A percentile compares a stretch with the other conserved stretches of the same genome.
These are phyloP conservation scores for Artemia sinica DNA, from an alignment of 2,888 invertebrate genomes.

Conservation along the genomic window DNA sequence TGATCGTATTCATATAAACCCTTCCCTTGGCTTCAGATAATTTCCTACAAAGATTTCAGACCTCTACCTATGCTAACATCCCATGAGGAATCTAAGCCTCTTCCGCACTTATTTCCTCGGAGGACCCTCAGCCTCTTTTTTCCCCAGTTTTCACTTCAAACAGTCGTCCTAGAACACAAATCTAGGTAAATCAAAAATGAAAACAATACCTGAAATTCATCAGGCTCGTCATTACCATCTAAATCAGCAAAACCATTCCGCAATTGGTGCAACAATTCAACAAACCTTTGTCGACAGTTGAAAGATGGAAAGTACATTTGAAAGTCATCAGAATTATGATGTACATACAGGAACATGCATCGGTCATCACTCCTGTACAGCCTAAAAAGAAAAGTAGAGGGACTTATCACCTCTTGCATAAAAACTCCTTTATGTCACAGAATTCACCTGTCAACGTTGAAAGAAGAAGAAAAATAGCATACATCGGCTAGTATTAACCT, in stretches of 20 bases:
- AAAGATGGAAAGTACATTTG: constrained; percentile 92
- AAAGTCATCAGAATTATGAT: constrained; percentile 95
- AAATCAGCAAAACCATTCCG: constrained; percentile 34
- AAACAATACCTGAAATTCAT: background rate
- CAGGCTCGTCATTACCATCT: constrained; percentile 1
- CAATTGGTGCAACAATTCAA: constrained; percentile 65
- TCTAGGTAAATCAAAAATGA: too few relatives aligned
- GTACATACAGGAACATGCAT: constrained; percentile 88
- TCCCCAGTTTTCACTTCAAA: too few relatives aligned
- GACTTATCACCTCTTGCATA: background rate
- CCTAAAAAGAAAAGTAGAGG: constrained; percentile 36
- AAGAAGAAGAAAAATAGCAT: constrained; percentile 17
- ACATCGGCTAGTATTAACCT: too few relatives aligned
- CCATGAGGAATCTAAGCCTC: too few relatives aligned
- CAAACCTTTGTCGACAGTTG: constrained; percentile 60
- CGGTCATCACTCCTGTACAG: constrained; percentile 88
- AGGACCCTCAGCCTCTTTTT: too few relatives aligned
- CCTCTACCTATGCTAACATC: too few relatives aligned
- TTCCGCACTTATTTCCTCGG: too few relatives aligned
- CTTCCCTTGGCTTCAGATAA: too few relatives aligned
- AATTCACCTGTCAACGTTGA: constrained; percentile 13
- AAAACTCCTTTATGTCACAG: background rate
- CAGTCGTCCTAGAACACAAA: too few relatives aligned
- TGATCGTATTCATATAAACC: too few relatives aligned
- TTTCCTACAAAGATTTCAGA: too few relatives aligned